Conservation (phyloP, 2,113 vertebrate species). For the Myocastor coypus region DNA sequence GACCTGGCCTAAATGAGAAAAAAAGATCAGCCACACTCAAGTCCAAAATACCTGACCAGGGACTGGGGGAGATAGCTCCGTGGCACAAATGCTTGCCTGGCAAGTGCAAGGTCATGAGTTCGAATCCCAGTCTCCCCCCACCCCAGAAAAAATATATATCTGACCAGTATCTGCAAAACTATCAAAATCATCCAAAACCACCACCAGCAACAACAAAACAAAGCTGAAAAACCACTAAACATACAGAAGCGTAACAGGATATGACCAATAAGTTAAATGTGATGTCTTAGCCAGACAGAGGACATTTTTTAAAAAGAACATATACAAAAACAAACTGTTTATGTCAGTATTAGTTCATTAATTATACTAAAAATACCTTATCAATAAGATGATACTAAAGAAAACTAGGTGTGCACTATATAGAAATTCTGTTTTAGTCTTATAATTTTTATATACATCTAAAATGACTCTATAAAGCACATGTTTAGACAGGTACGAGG, state of each 20-base stretch:
- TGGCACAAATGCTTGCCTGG: too few species aligned
- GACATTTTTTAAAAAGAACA: conserved; percentile 8
- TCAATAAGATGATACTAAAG: neutral
- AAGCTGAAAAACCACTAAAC: neutral
- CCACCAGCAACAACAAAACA: neutral
- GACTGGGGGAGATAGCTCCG: too few species aligned
- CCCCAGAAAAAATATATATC: too few species aligned
- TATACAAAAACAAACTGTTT: conserved; percentile 14
- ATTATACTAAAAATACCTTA: neutral
- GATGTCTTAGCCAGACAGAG: neutral
- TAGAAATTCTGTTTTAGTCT: neutral
- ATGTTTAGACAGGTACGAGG: too few species aligned
- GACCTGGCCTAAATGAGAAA: neutral
- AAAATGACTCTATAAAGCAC: conserved; percentile 15
- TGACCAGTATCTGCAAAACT: neutral
- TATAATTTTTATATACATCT: neutral
- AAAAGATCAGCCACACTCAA: neutral
- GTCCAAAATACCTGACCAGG: neutral
- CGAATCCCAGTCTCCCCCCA: too few species aligned
- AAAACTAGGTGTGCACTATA: neutral
- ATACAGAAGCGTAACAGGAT: neutral
- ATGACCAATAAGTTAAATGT: neutral
- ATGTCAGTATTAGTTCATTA: neutral
- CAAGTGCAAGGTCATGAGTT: too few species aligned
- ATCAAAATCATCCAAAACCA: neutral